phyloP scores from a whole-genome alignment of 2,888 invertebrate genomes.

The Drosophila pullipes region DNA sequence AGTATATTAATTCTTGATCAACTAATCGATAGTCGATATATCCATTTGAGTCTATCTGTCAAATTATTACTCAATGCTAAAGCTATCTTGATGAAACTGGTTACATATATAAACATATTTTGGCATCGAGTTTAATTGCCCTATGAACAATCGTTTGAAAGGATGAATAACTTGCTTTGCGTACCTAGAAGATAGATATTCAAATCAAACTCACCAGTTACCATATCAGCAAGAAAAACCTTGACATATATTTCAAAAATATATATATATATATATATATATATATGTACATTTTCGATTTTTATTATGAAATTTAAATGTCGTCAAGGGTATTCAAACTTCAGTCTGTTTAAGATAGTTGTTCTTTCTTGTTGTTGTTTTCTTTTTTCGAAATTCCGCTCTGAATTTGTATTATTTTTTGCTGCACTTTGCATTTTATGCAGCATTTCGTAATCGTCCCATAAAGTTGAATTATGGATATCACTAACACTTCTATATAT shows the following conservation, averaged over 20 bases:
- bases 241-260: background rate
- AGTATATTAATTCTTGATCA: background rate
- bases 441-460: slow-evolving; percentile 19
- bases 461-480: slow-evolving; percentile 28
- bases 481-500: slow-evolving; percentile 34
- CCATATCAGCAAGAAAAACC: too few species aligned
- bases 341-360: background rate
- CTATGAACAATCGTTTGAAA: background rate
- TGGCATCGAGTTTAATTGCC: background rate
- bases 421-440: slow-evolving; percentile 66
- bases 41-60: background rate
- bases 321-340: background rate
- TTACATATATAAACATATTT: background rate
- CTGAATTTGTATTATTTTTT: slow-evolving; percentile 25
- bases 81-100: background rate
- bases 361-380: background rate
- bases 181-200: background rate
- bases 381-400: background rate
- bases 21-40: background rate
- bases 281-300: background rate
- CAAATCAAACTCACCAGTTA: too few species aligned
- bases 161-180: background rate
- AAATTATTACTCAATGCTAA: background rate
- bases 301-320: background rate
- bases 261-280: background rate